Evolutionary conservation across 2,888 invertebrate genomes (phyloP).

Genomic region (Drosophila hamatofila): DNA sequence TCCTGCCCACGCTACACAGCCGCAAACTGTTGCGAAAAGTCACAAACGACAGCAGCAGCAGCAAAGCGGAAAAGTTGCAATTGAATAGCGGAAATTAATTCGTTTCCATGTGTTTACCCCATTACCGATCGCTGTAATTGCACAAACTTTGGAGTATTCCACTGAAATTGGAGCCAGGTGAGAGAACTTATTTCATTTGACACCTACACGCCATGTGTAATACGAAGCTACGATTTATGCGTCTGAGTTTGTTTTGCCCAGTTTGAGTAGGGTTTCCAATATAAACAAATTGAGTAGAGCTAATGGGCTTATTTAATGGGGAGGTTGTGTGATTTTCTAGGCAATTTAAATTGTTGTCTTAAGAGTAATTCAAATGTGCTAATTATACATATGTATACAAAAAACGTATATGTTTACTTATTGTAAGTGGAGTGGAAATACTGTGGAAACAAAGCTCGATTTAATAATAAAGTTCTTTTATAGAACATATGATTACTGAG

Average conservation of each 20-base stretch:
- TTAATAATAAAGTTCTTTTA: no score
- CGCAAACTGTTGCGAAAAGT: constrained; percentile 48
- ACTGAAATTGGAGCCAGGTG: constrained; percentile 27
- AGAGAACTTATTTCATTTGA: constrained; percentile 22
- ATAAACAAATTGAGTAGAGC: constrained; percentile 13
- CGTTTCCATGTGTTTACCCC: constrained; percentile 26
- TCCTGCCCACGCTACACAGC: constrained; percentile 1
- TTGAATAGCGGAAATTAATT: constrained; percentile 19
- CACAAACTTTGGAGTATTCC: constrained; percentile 20
- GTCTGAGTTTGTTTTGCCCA: neutral
- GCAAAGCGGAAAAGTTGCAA: constrained; percentile 13
- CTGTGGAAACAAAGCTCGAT: neutral
- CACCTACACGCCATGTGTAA: neutral
- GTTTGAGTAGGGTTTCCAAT: neutral
- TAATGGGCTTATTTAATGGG: neutral
- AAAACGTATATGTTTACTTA: neutral
- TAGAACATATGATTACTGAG: neutral
- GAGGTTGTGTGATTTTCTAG: neutral
- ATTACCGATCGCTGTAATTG: constrained; percentile 29
- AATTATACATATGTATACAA: constrained; percentile 1
- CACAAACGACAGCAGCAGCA: constrained; percentile 1
- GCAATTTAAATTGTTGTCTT: neutral
- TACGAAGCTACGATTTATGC: neutral
- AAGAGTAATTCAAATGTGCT: neutral
- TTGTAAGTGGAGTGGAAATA: neutral